Base-by-base conservation (phyloP, 2,888 invertebrate species). In the Scaptomyza tumidula region DNA sequence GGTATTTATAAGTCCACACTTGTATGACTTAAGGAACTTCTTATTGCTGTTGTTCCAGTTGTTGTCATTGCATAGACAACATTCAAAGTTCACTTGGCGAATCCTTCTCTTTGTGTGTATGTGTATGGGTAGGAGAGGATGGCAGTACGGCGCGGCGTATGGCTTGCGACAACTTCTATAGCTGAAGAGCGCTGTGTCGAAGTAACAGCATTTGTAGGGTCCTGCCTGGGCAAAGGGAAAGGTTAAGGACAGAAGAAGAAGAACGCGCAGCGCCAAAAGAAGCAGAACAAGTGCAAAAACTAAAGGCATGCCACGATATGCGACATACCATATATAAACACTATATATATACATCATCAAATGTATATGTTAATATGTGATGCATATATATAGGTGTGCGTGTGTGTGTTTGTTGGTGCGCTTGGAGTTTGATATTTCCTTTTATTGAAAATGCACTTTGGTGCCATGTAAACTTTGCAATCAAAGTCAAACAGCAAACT, bases 371-470 rank as follows among this genome's bases (percentile, higher is more conserved):
- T 6, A 19, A 33, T 50, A 33, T 35, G 27, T 57, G 49, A 39
- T 50, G 31, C 54, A 45, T 61, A 24, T 46, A 16, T 54, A 56
- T 55, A 49, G 50, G 37, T 37, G 19, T 35, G 27, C 61, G 57
- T 43, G 63, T 60, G 64, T 65, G 41, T 61, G 60, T 59, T 35
- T 58, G 48, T 78, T 63, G 78, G 61, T 64, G 52, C 43, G 79
- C 62, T 61, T 63, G 61, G 57, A 72, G 79, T 77, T 80, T 86
- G 86, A 88, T 89, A 86, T 86, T 86, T 89, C 75, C 86, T 83
- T 80, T 89, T 86, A 89, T 86, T 86, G 89, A 86, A 86, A 88
- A 86, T 86, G 88, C 86, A 89, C 88, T 89, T 88, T 88, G 89
- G 87, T 88, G 83, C 89, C 89, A 88, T 87, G 89, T 88, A 87